Evolutionary conservation across 2,113 vertebrate species (phyloP).

Genomic region (Psilopsiagon aurifrons): DNA sequence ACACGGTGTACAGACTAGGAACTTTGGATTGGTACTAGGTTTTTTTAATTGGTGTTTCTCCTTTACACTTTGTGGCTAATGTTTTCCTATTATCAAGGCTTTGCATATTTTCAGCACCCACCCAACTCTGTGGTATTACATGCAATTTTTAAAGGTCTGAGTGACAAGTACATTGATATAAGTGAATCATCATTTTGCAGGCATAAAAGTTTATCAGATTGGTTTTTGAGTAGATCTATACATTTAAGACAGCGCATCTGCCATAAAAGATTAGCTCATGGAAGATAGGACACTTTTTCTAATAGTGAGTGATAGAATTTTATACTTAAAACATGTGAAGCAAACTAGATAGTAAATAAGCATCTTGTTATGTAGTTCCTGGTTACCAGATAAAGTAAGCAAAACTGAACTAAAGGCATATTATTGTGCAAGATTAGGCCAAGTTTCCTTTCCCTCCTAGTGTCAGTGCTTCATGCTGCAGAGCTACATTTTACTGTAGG

Average conservation of each 20-base stretch:
- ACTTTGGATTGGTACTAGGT: not conserved
- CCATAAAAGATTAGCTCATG: conserved; percentile 75
- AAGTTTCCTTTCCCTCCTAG: conserved; percentile 39
- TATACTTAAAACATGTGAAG: conserved; percentile 53
- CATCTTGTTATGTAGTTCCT: conserved; percentile 60
- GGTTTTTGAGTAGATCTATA: conserved; percentile 80
- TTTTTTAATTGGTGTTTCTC: conserved; percentile 43
- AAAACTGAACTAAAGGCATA: conserved; percentile 44
- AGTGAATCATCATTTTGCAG: conserved; percentile 81
- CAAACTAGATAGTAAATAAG: conserved; percentile 54
- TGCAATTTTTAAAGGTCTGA: conserved; percentile 71
- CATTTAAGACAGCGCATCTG: conserved; percentile 73
- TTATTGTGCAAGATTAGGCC: conserved; percentile 35
- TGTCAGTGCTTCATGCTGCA: conserved; percentile 10
- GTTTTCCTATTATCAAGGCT: conserved; percentile 77
- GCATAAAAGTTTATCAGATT: conserved; percentile 79
- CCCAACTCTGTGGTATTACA: conserved; percentile 67
- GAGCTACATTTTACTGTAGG: not conserved
- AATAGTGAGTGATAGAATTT: conserved; percentile 64
- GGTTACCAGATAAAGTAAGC: conserved; percentile 66
- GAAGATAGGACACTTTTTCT: conserved; percentile 69
- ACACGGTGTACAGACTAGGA: not conserved
- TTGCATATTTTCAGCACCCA: conserved; percentile 77
- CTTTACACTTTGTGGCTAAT: conserved; percentile 74
- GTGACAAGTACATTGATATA: conserved; percentile 82